phyloP scores from a whole-genome alignment of 2,797 vertebrate genomes.

The Erpetoichthys calabaricus region DNA sequence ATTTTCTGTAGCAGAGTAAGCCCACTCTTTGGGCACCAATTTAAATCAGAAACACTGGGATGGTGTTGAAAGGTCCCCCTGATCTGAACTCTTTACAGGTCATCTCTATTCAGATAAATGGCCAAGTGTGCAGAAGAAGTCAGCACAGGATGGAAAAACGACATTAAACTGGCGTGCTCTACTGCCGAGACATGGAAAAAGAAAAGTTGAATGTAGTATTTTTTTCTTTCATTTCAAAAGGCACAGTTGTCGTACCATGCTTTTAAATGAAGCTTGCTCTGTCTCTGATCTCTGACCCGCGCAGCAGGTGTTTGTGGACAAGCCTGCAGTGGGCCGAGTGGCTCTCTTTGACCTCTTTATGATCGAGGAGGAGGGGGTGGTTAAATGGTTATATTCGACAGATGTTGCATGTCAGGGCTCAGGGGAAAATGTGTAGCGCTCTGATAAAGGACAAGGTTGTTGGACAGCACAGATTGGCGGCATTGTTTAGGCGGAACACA shows the following conservation, averaged over 20 bases:
- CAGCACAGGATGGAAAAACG: too few relatives aligned
- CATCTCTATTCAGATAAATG: too few relatives aligned
- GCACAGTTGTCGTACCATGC: slow-evolving; percentile 11
- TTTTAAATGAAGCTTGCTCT: slow-evolving; percentile 4
- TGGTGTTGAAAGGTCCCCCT: too few relatives aligned
- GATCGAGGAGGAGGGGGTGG: not conserved
- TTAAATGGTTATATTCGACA: not conserved
- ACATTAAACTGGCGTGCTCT: too few relatives aligned
- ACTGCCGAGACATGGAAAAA: too few relatives aligned
- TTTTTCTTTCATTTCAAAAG: not conserved
- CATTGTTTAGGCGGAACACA: not conserved
- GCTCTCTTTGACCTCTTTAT: not conserved
- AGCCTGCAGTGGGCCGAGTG: slow-evolving; percentile 8
- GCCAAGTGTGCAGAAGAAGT: too few relatives aligned
- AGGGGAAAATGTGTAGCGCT: slow-evolving; percentile 16
- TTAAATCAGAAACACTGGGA: too few relatives aligned
- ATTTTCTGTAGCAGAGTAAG: too few relatives aligned
- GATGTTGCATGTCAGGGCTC: slow-evolving; percentile 23
- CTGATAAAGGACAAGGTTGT: slow-evolving; percentile 2
- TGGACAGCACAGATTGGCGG: slow-evolving; percentile 10
- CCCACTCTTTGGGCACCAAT: too few relatives aligned
- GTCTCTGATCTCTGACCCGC: slow-evolving; percentile 14
- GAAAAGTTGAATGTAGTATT: too few relatives aligned
- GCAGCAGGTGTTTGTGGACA: slow-evolving; percentile 2
- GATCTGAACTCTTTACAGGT: too few relatives aligned